phyloP scores from a whole-genome alignment of 92 coral and sea anemone species.

The Porites rus region DNA sequence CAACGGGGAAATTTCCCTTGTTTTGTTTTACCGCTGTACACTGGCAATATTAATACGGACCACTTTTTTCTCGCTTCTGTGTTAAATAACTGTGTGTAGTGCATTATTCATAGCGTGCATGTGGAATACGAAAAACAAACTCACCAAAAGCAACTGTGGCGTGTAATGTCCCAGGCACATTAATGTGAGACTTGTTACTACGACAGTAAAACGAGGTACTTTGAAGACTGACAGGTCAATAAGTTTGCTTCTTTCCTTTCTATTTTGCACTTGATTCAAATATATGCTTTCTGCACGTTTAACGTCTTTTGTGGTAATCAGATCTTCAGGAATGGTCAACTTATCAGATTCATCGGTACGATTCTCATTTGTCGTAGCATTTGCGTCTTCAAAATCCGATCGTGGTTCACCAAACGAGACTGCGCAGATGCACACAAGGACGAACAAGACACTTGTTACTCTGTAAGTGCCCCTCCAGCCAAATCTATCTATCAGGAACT shows the following conservation, averaged over 20 bases:
- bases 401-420: slow-evolving; percentile 1
- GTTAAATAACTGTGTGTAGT: too few species aligned
- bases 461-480: slow-evolving; percentile 41
- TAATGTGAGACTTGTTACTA: neutral
- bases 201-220: slow-evolving; percentile 17
- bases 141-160: slow-evolving; percentile 30
- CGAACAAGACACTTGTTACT: neutral
- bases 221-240: slow-evolving; percentile 37
- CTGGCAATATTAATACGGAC: too few species aligned
- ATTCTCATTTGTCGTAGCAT: neutral
- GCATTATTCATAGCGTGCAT: too few species aligned
- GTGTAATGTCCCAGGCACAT: slow-evolving; percentile 29
- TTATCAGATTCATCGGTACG: neutral
- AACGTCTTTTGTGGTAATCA: neutral
- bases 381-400: neutral
- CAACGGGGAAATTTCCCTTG: too few species aligned
- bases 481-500: slow-evolving; percentile 6
- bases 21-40: too few species aligned
- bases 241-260: neutral
- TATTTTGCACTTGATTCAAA: neutral
- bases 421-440: neutral
- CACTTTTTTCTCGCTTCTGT: too few species aligned
- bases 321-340: neutral
- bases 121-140: neutral
- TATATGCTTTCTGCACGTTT: neutral